Evolutionary conservation across 2,797 vertebrate species (phyloP).

Genomic region (Muscicapa striata): DNA sequence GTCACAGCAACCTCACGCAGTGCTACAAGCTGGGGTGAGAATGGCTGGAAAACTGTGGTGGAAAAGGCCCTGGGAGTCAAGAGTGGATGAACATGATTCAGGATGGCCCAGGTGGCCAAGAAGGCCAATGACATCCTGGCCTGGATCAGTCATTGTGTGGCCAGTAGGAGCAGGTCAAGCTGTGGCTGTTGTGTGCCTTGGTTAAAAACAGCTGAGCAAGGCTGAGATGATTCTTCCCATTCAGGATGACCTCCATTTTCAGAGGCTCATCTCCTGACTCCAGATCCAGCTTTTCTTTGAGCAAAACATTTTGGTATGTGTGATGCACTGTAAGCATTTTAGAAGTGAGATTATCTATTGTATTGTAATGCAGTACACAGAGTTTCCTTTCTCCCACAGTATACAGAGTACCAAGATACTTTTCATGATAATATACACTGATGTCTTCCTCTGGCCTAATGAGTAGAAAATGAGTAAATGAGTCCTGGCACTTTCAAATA

Average conservation of each 20-base stretch:
- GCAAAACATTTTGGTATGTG: neutral
- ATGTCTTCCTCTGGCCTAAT: neutral
- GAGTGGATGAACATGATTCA: neutral
- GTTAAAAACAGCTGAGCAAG: neutral
- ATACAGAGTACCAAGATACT: neutral
- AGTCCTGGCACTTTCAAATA: neutral
- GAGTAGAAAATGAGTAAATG: neutral
- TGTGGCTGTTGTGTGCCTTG: neutral
- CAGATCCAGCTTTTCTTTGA: neutral
- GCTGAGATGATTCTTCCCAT: neutral
- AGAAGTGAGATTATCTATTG: neutral
- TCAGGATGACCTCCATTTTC: neutral
- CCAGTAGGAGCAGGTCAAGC: neutral
- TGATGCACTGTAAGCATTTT: neutral
- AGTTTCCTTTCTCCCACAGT: neutral
- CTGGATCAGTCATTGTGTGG: neutral
- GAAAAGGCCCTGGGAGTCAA: neutral
- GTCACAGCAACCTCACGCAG: neutral
- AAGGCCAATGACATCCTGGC: neutral
- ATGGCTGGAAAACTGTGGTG: neutral
- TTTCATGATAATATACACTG: neutral
- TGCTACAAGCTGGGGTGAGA: neutral
- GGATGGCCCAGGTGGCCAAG: fast-evolving
- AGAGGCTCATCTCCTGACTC: neutral
- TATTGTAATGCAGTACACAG: neutral